Evolutionary conservation across 2,113 vertebrate species (phyloP).

Genomic region (Vicugna pacos): DNA sequence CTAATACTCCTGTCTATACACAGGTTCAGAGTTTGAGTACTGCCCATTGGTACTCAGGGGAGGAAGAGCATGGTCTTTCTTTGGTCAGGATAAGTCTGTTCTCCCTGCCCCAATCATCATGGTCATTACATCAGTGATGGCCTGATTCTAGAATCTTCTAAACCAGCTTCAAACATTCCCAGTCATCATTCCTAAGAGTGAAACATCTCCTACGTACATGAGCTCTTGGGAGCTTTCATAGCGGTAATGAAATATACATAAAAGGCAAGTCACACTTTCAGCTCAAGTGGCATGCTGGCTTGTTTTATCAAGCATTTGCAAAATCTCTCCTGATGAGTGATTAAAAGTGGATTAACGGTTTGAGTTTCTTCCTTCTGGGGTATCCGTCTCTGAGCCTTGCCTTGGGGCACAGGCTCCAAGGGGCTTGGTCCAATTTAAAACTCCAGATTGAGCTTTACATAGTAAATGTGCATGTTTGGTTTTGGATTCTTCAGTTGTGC

Average conservation of each 20-base stretch:
- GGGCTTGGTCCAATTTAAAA: neutral
- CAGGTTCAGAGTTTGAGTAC: neutral
- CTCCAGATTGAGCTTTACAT: conserved; percentile 35
- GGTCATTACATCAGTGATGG: neutral
- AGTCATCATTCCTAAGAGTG: conserved; percentile 26
- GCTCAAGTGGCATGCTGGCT: neutral
- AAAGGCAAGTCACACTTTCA: conserved; percentile 54
- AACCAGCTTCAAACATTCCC: neutral
- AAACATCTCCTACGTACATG: neutral
- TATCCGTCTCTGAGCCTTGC: neutral
- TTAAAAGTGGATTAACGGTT: conserved; percentile 52
- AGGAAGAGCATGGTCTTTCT: neutral
- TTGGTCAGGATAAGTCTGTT: neutral
- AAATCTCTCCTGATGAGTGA: conserved; percentile 33
- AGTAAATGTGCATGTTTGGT: neutral
- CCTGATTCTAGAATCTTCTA: neutral
- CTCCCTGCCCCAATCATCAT: neutral
- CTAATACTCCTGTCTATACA: neutral
- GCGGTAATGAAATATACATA: conserved; percentile 35
- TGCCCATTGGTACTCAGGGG: neutral
- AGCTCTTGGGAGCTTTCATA: neutral
- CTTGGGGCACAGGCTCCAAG: neutral
- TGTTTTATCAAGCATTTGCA: conserved; percentile 32
- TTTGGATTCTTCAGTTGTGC: conserved; percentile 46
- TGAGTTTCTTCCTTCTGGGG: conserved; percentile 1